These are phyloP conservation scores for Platygyra sinensis DNA, from an alignment of 64 coral and sea anemone species.

Conservation along the genomic window DNA sequence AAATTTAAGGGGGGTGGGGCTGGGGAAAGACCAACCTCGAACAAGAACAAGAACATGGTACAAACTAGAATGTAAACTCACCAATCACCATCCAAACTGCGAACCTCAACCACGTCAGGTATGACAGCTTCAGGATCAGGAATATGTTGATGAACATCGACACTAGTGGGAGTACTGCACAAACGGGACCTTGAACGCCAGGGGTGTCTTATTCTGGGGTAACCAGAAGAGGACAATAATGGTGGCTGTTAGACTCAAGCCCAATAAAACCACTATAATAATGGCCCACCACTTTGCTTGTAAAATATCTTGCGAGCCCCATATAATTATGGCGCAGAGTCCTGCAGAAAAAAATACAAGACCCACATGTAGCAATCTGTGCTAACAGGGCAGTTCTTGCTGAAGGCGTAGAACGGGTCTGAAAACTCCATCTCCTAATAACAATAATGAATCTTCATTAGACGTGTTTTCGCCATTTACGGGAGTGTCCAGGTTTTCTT, in stretches of 20 bases:
- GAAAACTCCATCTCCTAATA: not conserved
- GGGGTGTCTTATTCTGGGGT: slow-evolving; percentile 13
- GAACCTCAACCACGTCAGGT: slow-evolving; percentile 14
- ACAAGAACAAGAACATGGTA: not conserved
- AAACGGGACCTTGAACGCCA: slow-evolving; percentile 22
- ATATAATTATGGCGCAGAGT: not conserved
- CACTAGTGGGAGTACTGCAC: not conserved
- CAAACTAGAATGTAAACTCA: not conserved
- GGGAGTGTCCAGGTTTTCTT: not conserved
- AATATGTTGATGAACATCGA: slow-evolving; percentile 20
- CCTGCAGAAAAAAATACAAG: not conserved
- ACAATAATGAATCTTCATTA: not conserved
- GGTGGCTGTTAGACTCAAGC: not conserved
- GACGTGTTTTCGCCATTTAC: not conserved
- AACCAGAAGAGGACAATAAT: not conserved
- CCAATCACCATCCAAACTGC: slow-evolving; percentile 39
- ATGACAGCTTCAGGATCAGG: slow-evolving; percentile 23
- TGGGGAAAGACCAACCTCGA: too few species aligned
- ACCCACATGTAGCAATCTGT: not conserved
- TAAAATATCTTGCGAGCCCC: not conserved
- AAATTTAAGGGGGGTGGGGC: too few species aligned
- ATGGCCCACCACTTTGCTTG: slow-evolving; percentile 31
- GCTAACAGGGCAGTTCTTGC: not conserved
- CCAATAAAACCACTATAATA: not conserved
- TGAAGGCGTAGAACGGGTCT: not conserved